phyloP scores from a whole-genome alignment of 2,797 vertebrate species.

The Prionace glauca region DNA sequence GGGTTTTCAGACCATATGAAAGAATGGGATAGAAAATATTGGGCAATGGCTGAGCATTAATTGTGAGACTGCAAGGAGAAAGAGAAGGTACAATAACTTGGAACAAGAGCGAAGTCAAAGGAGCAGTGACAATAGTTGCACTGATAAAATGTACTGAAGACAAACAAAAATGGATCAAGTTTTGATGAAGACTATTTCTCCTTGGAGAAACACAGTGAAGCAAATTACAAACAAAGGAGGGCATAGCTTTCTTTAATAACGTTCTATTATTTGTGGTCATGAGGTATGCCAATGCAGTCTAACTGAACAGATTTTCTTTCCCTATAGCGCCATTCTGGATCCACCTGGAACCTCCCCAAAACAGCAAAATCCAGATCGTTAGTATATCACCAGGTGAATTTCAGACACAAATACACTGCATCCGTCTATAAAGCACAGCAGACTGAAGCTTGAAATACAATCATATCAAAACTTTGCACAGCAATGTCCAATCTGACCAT shows the following conservation, averaged over 20 bases:
- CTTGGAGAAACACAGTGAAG: background rate
- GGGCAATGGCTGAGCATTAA: background rate
- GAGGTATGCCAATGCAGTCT: background rate
- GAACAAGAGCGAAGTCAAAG: background rate
- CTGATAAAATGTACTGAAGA: background rate
- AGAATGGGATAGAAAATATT: background rate
- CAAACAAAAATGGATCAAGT: background rate
- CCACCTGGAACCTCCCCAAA: background rate
- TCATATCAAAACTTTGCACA: background rate
- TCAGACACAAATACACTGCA: background rate
- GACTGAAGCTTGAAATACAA: background rate
- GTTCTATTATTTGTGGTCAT: background rate
- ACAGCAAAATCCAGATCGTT: background rate
- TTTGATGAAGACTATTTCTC: background rate
- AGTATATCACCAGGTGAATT: background rate
- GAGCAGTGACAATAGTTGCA: background rate
- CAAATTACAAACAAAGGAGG: background rate
- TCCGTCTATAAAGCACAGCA: background rate
- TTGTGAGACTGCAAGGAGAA: background rate
- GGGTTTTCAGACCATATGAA: background rate
- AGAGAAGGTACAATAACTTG: background rate
- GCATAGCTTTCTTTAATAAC: background rate
- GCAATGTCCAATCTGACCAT: background rate
- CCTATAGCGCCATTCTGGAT: background rate
- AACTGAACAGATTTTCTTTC: background rate